Conservation (phyloP, 1,140 invertebrate species). For the Berghia stephanieae region DNA sequence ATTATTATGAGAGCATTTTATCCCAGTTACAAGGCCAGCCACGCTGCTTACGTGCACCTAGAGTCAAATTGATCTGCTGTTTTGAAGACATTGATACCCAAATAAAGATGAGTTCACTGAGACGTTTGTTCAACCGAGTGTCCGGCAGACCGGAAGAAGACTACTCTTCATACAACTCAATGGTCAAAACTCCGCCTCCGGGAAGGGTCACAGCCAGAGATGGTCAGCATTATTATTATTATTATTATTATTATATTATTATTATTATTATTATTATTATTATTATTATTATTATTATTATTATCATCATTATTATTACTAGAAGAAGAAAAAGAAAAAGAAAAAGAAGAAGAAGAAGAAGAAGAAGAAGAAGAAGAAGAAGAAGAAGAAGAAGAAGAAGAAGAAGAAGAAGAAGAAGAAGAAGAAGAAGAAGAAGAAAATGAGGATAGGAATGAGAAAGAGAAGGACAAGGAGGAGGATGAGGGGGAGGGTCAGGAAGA, state of each 20-base stretch:
- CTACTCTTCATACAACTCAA: conserved; percentile 13
- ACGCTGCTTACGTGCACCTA: no score
- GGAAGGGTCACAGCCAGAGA: conserved; percentile 32
- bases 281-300: neutral
- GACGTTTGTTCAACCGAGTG: no score
- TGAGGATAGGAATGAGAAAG: no score
- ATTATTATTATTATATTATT: no score
- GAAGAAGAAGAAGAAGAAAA: no score
- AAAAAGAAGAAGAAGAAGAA: neutral
- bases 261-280: neutral
- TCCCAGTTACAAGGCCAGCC: no score
- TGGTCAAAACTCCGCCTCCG: conserved; percentile 20
- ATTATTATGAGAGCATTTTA: no score
- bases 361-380: neutral
- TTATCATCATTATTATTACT: neutral
- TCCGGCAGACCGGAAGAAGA: neutral
- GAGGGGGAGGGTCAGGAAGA: no score
- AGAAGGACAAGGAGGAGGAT: no score
- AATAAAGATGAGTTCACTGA: no score
- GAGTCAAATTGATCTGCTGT: no score
- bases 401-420: neutral
- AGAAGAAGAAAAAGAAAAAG: neutral
- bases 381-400: neutral
- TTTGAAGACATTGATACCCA: no score
- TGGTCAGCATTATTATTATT: conserved; percentile 15